Conservation (phyloP, 1,140 invertebrate genomes). For the Zeugodacus cucurbitae region DNA sequence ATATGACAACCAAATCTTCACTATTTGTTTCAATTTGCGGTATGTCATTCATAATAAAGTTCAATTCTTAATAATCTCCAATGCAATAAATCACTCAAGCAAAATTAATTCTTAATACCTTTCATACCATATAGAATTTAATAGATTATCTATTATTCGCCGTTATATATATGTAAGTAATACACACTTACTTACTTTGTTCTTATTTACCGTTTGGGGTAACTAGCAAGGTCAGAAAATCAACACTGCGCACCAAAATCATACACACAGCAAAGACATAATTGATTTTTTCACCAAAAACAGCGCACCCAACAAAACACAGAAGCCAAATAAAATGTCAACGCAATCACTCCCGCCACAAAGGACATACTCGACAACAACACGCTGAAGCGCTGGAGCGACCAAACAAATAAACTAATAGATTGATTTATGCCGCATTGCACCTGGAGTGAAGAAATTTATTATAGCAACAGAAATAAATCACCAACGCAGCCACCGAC, state of each 20-base stretch:
- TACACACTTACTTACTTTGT: no score
- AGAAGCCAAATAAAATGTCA: neutral
- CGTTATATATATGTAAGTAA: no score
- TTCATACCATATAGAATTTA: no score
- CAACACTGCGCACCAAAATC: neutral
- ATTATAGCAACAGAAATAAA: slow-evolving; percentile 45
- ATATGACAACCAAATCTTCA: no score
- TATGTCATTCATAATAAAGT: no score
- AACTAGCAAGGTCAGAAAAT: neutral
- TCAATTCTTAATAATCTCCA: no score
- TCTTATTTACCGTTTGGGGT: neutral
- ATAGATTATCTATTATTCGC: no score
- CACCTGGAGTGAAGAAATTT: slow-evolving; percentile 48
- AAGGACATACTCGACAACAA: neutral
- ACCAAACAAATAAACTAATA: slow-evolving; percentile 41
- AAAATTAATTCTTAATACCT: no score
- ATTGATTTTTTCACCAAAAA: neutral
- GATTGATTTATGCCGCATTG: slow-evolving; percentile 44
- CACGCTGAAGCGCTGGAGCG: neutral
- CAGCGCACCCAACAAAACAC: neutral
- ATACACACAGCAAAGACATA: neutral
- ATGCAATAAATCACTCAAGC: no score
- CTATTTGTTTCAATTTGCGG: no score
- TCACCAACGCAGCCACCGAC: slow-evolving; percentile 28
- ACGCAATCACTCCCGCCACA: neutral